Evolutionary conservation across 2,888 invertebrate genomes (phyloP).

Genomic region (Lomographa bimaculata): DNA sequence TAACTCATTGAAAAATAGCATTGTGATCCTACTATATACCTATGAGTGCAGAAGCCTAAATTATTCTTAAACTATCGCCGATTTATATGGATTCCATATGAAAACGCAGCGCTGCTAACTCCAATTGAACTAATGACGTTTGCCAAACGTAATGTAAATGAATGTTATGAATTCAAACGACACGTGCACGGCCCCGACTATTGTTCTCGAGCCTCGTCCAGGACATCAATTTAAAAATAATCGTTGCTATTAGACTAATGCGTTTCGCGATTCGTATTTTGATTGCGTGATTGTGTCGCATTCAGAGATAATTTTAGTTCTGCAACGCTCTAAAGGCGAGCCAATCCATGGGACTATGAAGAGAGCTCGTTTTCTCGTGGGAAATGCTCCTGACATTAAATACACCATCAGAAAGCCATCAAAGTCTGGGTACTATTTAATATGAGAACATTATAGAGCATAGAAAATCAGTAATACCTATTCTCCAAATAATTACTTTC

Average conservation of each 20-base stretch:
- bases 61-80: no score
- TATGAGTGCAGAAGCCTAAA: no score
- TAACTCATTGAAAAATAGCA: no score
- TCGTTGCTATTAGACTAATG: constrained; percentile 52
- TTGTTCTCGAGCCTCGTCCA: constrained; percentile 51
- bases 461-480: constrained; percentile 3
- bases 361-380: constrained; percentile 45
- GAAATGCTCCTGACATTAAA: constrained; percentile 40
- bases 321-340: constrained; percentile 21
- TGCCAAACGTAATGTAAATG: constrained; percentile 53
- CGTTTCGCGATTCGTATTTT: constrained; percentile 39
- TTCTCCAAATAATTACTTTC: background rate
- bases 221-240: constrained; percentile 60
- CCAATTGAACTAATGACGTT: constrained; percentile 36
- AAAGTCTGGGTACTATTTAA: constrained; percentile 30
- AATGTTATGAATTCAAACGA: constrained; percentile 54
- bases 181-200: constrained; percentile 46
- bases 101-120: background rate
- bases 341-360: constrained; percentile 25
- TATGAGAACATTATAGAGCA: background rate
- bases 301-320: constrained; percentile 31
- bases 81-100: no score
- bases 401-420: constrained; percentile 52
- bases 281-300: constrained; percentile 36
- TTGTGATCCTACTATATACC: no score